Evolutionary conservation across 2,888 invertebrate species (phyloP).

Genomic region (Aricia artaxerxes): DNA sequence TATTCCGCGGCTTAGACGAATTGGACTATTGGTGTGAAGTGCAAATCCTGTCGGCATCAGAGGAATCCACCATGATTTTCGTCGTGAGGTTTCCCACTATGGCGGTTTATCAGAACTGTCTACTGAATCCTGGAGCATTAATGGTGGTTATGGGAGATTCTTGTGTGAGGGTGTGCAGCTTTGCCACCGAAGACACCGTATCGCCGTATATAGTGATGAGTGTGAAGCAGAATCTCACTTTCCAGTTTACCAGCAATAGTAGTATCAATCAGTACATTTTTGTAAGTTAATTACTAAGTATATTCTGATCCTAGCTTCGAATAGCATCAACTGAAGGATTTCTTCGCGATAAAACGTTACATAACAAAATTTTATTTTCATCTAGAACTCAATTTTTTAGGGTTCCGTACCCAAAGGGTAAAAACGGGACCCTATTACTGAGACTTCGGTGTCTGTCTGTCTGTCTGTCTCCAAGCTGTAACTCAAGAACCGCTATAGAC

Average conservation of each 20-base stretch:
- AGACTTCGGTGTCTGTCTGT: too few species aligned
- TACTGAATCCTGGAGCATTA: slow-evolving; percentile 55
- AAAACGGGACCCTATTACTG: too few species aligned
- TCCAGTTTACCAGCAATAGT: slow-evolving; percentile 66
- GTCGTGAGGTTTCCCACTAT: slow-evolving; percentile 61
- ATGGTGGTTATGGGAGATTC: slow-evolving; percentile 53
- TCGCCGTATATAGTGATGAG: slow-evolving; percentile 55
- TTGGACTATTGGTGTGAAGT: slow-evolving; percentile 63
- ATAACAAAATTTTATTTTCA: too few species aligned
- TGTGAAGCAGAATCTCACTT: slow-evolving; percentile 52
- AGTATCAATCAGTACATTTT: slow-evolving; percentile 66
- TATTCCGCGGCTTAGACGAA: slow-evolving; percentile 58
- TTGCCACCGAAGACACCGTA: slow-evolving; percentile 41
- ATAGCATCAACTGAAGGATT: too few species aligned
- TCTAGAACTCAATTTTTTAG: too few species aligned
- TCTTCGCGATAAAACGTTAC: too few species aligned
- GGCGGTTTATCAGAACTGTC: slow-evolving; percentile 52
- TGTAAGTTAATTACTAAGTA: slow-evolving; percentile 47
- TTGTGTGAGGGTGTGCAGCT: slow-evolving; percentile 58
- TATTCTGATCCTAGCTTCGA: too few species aligned
- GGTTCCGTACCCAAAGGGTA: too few species aligned
- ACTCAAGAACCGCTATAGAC: too few species aligned
- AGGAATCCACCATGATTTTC: slow-evolving; percentile 47
- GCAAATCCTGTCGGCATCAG: slow-evolving; percentile 55
- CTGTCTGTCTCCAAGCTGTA: too few species aligned